Percentiles rank a stretch among this genome's conserved stretches.
Evolutionary conservation across 2,888 invertebrate species (phyloP).

Genomic region (Tenthredo scrophulariae): DNA sequence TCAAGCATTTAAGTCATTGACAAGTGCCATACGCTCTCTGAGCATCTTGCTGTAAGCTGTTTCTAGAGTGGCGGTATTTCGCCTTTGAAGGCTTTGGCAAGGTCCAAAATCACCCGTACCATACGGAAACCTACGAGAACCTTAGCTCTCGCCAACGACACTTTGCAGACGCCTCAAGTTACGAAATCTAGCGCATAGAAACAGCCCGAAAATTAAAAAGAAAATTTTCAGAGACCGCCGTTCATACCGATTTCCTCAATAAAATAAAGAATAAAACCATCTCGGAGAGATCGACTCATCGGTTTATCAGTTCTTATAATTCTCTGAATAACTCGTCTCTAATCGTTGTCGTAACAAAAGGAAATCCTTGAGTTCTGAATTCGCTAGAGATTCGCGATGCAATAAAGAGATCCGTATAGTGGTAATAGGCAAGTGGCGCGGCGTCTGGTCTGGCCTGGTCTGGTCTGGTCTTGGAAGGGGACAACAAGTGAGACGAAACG

Average conservation of each 20-base stretch:
- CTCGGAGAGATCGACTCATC: not conserved
- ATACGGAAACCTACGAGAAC: slow-evolving; percentile 2
- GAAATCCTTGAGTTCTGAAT: not conserved
- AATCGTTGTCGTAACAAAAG: not conserved
- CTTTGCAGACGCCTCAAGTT: slow-evolving; percentile 43
- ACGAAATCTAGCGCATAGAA: not conserved
- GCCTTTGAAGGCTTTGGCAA: slow-evolving; percentile 39
- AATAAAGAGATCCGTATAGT: slow-evolving; percentile 40
- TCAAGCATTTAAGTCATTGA: slow-evolving; percentile 37
- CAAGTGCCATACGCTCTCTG: slow-evolving; percentile 33
- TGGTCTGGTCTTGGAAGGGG: not conserved
- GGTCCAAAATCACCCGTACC: not conserved
- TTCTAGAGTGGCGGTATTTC: slow-evolving; percentile 15
- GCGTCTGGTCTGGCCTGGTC: not conserved
- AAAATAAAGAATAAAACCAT: not conserved
- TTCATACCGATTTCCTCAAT: not conserved
- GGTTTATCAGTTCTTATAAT: not conserved
- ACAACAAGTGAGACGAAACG: slow-evolving; percentile 46
- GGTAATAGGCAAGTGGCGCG: slow-evolving; percentile 40
- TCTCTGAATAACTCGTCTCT: not conserved
- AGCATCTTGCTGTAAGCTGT: not conserved
- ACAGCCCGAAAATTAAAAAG: not conserved
- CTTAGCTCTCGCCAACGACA: slow-evolving; percentile 15
- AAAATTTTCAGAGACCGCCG: not conserved
- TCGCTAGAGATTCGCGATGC: slow-evolving; percentile 18